phyloP scores from a whole-genome alignment of 2,113 vertebrate species.

The Noturus placidus region DNA sequence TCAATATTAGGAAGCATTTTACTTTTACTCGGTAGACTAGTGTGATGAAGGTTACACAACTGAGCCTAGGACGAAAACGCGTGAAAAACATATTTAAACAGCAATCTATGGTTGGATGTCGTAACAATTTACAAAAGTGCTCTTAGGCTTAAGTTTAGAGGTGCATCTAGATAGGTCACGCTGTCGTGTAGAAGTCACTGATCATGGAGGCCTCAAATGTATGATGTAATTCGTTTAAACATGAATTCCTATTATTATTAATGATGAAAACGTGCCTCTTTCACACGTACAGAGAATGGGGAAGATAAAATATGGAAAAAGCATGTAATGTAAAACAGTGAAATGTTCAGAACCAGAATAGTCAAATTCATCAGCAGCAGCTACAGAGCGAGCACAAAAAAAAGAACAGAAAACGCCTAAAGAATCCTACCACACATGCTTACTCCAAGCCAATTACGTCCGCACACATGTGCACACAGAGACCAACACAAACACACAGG shows the following conservation, averaged over 20 bases:
- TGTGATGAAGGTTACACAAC: conserved; percentile 99
- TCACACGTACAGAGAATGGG: conserved; percentile 34
- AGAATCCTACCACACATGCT: neutral
- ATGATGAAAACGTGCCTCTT: conserved; percentile 13
- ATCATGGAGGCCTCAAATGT: neutral
- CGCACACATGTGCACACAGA: neutral
- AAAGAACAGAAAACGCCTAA: neutral
- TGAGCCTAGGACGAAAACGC: conserved; percentile 98
- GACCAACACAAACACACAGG: neutral
- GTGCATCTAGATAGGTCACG: neutral
- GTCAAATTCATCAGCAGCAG: neutral
- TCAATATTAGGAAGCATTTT: conserved; percentile 99
- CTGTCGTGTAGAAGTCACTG: neutral
- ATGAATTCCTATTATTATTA: conserved; percentile 4
- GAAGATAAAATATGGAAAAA: conserved; percentile 31
- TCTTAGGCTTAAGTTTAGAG: conserved; percentile 89
- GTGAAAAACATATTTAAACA: conserved; percentile 85
- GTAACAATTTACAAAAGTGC: conserved; percentile 64
- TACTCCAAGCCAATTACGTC: neutral
- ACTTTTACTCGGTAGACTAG: conserved; percentile 99
- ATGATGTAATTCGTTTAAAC: conserved; percentile 2
- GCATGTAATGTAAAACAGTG: conserved; percentile 23
- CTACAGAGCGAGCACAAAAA: neutral
- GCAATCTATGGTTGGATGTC: conserved; percentile 36
- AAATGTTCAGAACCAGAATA: conserved; percentile 12